Evolutionary conservation across 2,797 vertebrate genomes (phyloP).

Genomic region (Takifugu ocellatus): DNA sequence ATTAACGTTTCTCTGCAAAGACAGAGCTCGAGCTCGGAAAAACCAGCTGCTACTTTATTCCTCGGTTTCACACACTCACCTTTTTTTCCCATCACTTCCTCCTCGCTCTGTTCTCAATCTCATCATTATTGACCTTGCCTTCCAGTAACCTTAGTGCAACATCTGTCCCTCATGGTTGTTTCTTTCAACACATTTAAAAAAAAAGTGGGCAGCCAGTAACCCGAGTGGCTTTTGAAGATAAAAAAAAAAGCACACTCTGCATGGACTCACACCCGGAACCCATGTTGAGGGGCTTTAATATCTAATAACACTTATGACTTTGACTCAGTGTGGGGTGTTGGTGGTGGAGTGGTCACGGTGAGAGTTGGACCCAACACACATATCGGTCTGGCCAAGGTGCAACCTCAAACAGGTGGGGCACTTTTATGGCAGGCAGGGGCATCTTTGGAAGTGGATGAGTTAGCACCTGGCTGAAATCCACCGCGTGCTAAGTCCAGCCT

Average conservation of each 20-base stretch:
- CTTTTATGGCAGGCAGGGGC: conserved; percentile 26
- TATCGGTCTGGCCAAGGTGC: conserved; percentile 38
- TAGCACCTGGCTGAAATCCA: conserved; percentile 42
- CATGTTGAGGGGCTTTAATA: conserved; percentile 52
- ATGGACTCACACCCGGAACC: conserved; percentile 30
- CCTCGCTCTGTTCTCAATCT: conserved; percentile 9
- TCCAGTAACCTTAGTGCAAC: conserved; percentile 29
- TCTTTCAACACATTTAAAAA: conserved; percentile 62
- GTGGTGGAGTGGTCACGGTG: conserved; percentile 10
- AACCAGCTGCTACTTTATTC: conserved; percentile 23
- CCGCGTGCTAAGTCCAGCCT: conserved; percentile 30
- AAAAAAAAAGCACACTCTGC: conserved; percentile 28
- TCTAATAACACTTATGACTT: conserved; percentile 61
- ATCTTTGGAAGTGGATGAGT: conserved; percentile 20
- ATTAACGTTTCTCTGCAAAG: conserved; percentile 46
- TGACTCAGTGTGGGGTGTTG: conserved; percentile 32
- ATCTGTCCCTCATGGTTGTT: conserved; percentile 46
- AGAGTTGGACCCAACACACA: conserved; percentile 45
- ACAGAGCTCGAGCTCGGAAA: conserved; percentile 23
- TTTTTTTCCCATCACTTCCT: conserved; percentile 11
- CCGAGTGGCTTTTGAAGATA: conserved; percentile 47
- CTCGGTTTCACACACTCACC: conserved; percentile 17
- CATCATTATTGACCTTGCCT: conserved; percentile 40
- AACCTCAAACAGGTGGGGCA: conserved; percentile 13
- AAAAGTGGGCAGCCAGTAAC: conserved; percentile 44